Evolutionary conservation across 2,888 invertebrate genomes (phyloP).

Genomic region (Agrenia bidenticulata): DNA sequence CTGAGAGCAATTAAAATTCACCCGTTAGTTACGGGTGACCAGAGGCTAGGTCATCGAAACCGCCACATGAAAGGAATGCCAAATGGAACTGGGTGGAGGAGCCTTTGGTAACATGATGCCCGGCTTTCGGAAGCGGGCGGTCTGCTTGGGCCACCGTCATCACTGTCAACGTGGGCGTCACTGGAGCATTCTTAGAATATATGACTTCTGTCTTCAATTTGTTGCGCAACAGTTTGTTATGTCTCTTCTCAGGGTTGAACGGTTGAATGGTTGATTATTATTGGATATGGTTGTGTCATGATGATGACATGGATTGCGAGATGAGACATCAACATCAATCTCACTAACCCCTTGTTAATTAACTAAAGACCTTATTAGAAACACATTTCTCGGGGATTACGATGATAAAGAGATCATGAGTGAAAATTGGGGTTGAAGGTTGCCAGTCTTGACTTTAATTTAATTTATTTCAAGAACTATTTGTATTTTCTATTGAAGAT

Average conservation of each 20-base stretch:
- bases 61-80: constrained; percentile 26
- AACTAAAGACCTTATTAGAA: too few relatives aligned
- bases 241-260: neutral
- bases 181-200: constrained; percentile 31
- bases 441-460: too few relatives aligned
- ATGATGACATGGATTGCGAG: too few relatives aligned
- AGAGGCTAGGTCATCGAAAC: constrained; percentile 39
- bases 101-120: constrained; percentile 38
- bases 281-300: too few relatives aligned
- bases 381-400: too few relatives aligned
- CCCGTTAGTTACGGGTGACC: constrained; percentile 48
- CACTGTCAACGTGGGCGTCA: constrained; percentile 47
- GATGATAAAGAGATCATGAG: too few relatives aligned
- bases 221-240: constrained; percentile 27
- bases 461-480: too few relatives aligned
- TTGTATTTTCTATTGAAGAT: too few relatives aligned
- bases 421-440: too few relatives aligned
- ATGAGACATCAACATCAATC: too few relatives aligned
- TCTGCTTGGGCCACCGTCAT: constrained; percentile 35
- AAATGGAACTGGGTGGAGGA: constrained; percentile 25
- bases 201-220: constrained; percentile 38
- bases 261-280: neutral
- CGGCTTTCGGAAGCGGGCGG: constrained; percentile 18
- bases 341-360: too few relatives aligned
- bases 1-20: constrained; percentile 41